Evolutionary conservation across 2,888 invertebrate species (phyloP), one percentile per base, ranked within the genome.

Genomic region (Mesorhabditis sp.): DNA sequence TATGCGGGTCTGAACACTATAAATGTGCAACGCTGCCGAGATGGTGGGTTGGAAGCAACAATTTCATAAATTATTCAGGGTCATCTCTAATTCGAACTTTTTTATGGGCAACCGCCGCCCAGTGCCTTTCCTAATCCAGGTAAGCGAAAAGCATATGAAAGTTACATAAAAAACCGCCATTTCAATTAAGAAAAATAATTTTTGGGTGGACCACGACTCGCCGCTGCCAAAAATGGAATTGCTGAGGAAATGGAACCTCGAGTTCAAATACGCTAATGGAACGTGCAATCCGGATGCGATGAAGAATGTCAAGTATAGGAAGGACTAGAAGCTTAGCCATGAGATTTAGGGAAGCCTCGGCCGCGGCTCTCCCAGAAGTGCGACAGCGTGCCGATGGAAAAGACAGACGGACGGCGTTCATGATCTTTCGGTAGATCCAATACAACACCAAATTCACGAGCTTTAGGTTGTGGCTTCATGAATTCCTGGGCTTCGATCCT

Each of bases 81-180:
- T 77, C 28, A 70, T 76, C 45, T 78, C 78, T 1, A 74, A 74
- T 1, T 78, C 78, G 10, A 72, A 78, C 64, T 78, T 67, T 66
- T 78, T 78, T 63, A 64, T 72, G 42, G 78, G 76, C 5, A 70
- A 73, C 7, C 69, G 78, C 4, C 71, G 74, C 42, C 69, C 61
- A 4, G 70, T 71, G 45, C 76, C 78, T 4, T 69, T 75, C 0
- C 67, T 78, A 69, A 69, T 78, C 45, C 78, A 78, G 69, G 76
- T 77, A 65, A 71, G 69, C 64, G 65, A 67, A 2, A 68, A 70
- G 15, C 68, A 68, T 43, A 66, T 61, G 42, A 67, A 70, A 4
- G 67, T 68, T 50, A 70, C 15, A 28, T n/a, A 5, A 4, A 28
- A 28, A n/a, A 41, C 4, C 43, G n/a, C 6, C 65, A 4, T n/a